Evolutionary conservation across 2,113 vertebrate species (phyloP).

Genomic region (Corythornis vintsioides): DNA sequence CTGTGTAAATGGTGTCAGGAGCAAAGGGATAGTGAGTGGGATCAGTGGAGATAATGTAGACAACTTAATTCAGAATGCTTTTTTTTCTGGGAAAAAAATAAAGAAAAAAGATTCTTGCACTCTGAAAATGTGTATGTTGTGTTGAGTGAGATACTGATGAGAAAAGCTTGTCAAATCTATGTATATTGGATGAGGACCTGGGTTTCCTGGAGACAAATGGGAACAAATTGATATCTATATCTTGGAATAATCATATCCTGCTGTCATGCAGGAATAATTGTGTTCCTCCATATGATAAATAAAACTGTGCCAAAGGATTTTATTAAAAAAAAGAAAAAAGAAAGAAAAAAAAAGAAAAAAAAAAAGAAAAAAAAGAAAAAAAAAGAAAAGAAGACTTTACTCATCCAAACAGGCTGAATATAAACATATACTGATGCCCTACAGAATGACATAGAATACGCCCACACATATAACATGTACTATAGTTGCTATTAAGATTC

Average conservation of each 20-base stretch:
- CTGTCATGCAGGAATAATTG: background rate
- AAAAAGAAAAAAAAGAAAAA: too few relatives aligned
- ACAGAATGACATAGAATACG: background rate
- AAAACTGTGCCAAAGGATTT: background rate
- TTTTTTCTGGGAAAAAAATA: background rate
- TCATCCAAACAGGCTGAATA: background rate
- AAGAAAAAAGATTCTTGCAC: background rate
- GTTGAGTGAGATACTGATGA: background rate
- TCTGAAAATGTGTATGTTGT: background rate
- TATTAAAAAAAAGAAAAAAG: background rate
- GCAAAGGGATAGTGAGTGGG: background rate
- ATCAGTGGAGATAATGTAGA: background rate
- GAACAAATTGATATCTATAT: background rate
- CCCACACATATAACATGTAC: fast-evolving
- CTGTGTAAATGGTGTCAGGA: background rate
- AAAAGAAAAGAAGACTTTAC: background rate
- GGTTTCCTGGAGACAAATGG: background rate
- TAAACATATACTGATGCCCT: background rate
- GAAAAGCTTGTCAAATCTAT: background rate
- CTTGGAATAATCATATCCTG: background rate
- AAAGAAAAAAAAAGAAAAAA: too few relatives aligned
- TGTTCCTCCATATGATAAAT: background rate
- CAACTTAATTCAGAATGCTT: background rate
- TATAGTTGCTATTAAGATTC: background rate
- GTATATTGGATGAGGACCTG: background rate